Base-by-base conservation (phyloP, 1,140 invertebrate species). In the Psilanteris sp. region DNA sequence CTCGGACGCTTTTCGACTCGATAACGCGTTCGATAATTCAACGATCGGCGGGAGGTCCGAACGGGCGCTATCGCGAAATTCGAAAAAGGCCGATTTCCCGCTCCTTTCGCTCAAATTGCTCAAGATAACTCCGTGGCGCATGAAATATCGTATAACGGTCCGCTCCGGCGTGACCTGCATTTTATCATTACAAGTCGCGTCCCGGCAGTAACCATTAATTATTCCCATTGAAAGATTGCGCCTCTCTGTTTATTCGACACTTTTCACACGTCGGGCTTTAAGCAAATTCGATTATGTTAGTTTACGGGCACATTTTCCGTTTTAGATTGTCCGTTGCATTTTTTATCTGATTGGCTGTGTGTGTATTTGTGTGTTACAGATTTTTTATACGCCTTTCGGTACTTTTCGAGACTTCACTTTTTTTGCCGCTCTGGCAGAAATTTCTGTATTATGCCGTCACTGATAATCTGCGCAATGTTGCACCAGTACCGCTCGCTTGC, bases 131-230 rank as follows among this genome's bases (percentile, higher is more conserved):
- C 64, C 20, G 67, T 43, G 44, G 44, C 57, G 36, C 29, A 71
- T 48, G 48, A 70, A 62, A 59, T 62, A 75, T 75, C 62, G 62
- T 48, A 71, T 78, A 79, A 79, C 77, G 77, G 77, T 79, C 61
- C 61, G 13, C 43, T 74, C 66, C 43, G 36, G 44, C 39, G 48
- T 70, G 55, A 55, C 71, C 59, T 55, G 66, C 62, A 76, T 79
- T 79, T 79, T 79, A 79, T 77, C 78, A 74, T 78, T 72, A 46
- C 54, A 73, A 74, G 44, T 68, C 71, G 76, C 55, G 57, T 71
- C 66, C 67, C 48, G 34, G 52, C 37, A 11, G 13, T 32, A 61
- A 62, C 62, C 77, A 81, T 84, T 84, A 83, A 84, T 83, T 84
- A 84, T 77, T 79, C 61, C 61, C 73, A 79, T 80, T 76, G 66